Base-by-base conservation (phyloP, 2,113 vertebrate genomes). In the Solenodon paradoxus region DNA sequence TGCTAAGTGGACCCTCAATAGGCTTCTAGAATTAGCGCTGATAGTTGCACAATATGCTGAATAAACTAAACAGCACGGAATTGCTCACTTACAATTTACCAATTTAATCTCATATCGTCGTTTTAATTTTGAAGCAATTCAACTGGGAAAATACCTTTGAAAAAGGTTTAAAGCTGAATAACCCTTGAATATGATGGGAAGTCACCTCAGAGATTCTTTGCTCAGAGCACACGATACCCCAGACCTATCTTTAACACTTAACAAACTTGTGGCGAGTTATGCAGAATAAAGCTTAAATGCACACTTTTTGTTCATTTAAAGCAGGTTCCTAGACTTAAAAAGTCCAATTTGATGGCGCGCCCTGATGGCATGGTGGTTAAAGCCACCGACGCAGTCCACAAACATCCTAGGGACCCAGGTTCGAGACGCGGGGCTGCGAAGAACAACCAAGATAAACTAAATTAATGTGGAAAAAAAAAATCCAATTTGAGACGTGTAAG, bases 181-280 rank as follows among this genome's bases (percentile, higher is more conserved):
- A 38, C 0, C 63, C 55, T 13, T 1, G 19, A 0, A 38, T 2
- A 9, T 0, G 20, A 9, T 12, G 63, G 9, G 0, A 45, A 53
- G 75, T 7, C 30, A 55, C 30, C 7, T 13, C 2, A 28, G 20
- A 45, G 66, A 38, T 6, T 1, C 24, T 53, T 28, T 75, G 13
- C 88, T 59, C 9, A 3, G 16, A 19, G 24, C 72, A 61, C 77
- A 10, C 5, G 24, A 71, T 59, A 26, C 30, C 13, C 17, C 28
- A 28, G 49, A n/a, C 61, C 45, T 38, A 7, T 22, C 38, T 57
- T 59, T 38, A 53, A 42, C 32, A 26, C 22, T 2, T 6, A 49
- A 51, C 3, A 57, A 79, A 79, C 42, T 7, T 10, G 64, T 9
- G 42, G 12, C 57, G 71, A 61, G 19, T 55, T 35, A 80, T 0